Conservation (phyloP, 1,140 invertebrate species). For the Saccostrea cuccullata region DNA sequence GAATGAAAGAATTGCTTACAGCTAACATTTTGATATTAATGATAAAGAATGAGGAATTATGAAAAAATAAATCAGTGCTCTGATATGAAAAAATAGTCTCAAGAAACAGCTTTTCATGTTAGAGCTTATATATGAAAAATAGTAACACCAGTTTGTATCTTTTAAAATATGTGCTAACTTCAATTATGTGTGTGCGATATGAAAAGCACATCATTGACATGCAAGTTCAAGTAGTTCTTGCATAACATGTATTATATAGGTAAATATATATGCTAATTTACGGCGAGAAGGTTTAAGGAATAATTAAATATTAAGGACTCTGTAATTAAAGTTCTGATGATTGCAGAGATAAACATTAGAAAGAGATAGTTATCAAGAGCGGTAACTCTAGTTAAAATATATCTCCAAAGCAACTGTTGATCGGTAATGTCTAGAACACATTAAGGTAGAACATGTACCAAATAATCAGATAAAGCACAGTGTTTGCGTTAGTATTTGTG, state of each 20-base stretch:
- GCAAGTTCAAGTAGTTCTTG: too few relatives aligned
- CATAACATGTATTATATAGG: neutral
- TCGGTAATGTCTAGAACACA: neutral
- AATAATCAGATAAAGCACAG: conserved; percentile 21
- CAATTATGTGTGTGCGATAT: too few relatives aligned
- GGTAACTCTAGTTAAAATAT: conserved; percentile 25
- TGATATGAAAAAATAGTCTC: too few relatives aligned
- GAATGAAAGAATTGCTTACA: too few relatives aligned
- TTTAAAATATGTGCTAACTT: too few relatives aligned
- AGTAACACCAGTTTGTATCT: too few relatives aligned
- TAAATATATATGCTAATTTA: neutral
- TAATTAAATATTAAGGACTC: neutral
- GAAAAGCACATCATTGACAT: too few relatives aligned
- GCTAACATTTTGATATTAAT: too few relatives aligned
- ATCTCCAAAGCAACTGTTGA: neutral
- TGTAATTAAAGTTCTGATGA: neutral
- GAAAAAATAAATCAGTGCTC: too few relatives aligned
- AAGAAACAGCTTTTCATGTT: too few relatives aligned
- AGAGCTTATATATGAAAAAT: too few relatives aligned
- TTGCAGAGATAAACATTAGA: neutral
- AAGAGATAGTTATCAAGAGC: neutral
- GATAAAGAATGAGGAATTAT: too few relatives aligned
- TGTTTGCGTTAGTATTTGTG: conserved; percentile 25
- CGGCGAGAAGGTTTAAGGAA: neutral
- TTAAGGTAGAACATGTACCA: conserved; percentile 5